phyloP scores from a whole-genome alignment of 2,797 vertebrate species.

The Rhinophrynus dorsalis region DNA sequence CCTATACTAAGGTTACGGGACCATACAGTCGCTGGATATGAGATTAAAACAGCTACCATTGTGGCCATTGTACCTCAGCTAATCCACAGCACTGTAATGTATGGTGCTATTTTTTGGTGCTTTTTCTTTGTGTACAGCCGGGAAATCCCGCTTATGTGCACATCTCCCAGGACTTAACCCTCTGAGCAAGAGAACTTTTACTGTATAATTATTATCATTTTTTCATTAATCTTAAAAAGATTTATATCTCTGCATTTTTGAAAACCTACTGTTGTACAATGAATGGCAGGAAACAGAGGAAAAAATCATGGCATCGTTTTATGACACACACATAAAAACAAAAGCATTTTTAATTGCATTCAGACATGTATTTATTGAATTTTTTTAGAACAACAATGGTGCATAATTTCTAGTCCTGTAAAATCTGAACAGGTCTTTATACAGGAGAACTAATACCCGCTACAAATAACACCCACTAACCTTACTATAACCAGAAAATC shows the following conservation, averaged over 20 bases:
- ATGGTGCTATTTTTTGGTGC: conserved; percentile 85
- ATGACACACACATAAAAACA: conserved; percentile 50
- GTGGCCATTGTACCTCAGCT: conserved; percentile 90
- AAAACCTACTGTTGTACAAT: conserved; percentile 64
- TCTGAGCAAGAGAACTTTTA: conserved; percentile 62
- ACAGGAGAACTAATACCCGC: too few relatives aligned
- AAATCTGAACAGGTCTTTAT: conserved; percentile 7
- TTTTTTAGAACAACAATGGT: conserved; percentile 62
- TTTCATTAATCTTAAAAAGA: conserved; percentile 64
- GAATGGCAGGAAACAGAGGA: conserved; percentile 51
- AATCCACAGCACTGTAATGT: conserved; percentile 78
- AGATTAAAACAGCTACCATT: conserved; percentile 55
- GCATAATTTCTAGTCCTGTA: conserved; percentile 31
- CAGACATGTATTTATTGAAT: conserved; percentile 76
- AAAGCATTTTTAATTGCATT: conserved; percentile 81
- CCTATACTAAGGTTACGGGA: conserved; percentile 95
- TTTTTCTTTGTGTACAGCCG: conserved; percentile 80
- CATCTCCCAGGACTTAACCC: conserved; percentile 55
- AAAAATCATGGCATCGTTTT: conserved; percentile 69
- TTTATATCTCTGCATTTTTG: conserved; percentile 73
- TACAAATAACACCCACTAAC: too few relatives aligned
- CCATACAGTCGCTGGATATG: conserved; percentile 95
- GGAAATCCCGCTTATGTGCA: conserved; percentile 58
- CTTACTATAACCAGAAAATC: too few relatives aligned
- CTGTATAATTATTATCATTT: conserved; percentile 64